Evolutionary conservation across 2,888 invertebrate genomes (phyloP).

Genomic region (Serripes groenlandicus): DNA sequence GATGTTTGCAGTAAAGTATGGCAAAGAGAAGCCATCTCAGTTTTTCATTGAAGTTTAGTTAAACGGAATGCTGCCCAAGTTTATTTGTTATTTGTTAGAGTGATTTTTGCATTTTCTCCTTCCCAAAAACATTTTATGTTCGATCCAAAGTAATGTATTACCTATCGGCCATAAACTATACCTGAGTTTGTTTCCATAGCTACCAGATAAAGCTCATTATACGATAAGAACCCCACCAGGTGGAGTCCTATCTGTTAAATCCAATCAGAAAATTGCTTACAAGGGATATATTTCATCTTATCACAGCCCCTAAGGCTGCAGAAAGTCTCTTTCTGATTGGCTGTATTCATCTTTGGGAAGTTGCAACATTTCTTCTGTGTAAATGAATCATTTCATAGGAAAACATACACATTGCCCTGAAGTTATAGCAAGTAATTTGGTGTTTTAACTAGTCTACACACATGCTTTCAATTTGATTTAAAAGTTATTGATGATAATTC

Average conservation of each 20-base stretch:
- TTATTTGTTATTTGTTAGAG: not conserved
- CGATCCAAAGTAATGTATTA: conserved; percentile 11
- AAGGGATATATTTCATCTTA: not conserved
- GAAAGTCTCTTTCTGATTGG: conserved; percentile 24
- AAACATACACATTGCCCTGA: conserved; percentile 16
- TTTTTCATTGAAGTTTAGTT: not conserved
- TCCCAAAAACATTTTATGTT: conserved; percentile 5
- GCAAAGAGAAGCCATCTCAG: conserved; percentile 37
- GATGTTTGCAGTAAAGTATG: conserved; percentile 31
- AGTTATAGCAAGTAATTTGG: conserved; percentile 7
- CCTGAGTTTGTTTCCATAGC: conserved; percentile 54
- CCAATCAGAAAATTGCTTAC: conserved; percentile 20
- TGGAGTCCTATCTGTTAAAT: conserved; percentile 36
- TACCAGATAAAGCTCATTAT: conserved; percentile 44
- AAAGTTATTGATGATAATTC: conserved; percentile 20
- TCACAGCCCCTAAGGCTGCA: not conserved
- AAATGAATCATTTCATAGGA: conserved; percentile 19
- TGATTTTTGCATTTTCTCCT: conserved; percentile 9
- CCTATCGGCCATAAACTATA: conserved; percentile 10
- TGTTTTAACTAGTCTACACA: conserved; percentile 13
- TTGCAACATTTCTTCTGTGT: conserved; percentile 8
- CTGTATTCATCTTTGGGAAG: conserved; percentile 3
- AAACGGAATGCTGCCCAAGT: conserved; percentile 10
- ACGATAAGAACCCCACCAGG: conserved; percentile 51
- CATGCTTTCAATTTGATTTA: conserved; percentile 8